A percentile compares a stretch with the other conserved stretches of the same genome.
phyloP scores from a whole-genome alignment of 1,140 invertebrate species.

The Pteromalus puparum region DNA sequence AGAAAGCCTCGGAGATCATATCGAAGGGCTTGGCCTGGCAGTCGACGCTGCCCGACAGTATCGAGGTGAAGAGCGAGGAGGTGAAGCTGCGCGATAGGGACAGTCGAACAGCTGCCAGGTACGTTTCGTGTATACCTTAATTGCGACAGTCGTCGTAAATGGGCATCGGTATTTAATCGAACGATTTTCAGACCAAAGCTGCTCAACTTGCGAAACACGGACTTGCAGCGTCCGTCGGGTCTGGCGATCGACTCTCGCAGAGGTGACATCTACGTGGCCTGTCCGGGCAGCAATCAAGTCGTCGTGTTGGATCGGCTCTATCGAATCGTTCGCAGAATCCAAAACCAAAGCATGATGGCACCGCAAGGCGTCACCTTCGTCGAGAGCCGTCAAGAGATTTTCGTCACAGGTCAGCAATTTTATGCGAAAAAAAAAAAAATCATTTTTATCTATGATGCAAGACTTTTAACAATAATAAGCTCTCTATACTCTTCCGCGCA shows the following conservation, averaged over 20 bases:
- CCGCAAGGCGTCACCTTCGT: constrained; percentile 82
- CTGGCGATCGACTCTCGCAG: constrained; percentile 78
- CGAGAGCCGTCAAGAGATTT: constrained; percentile 78
- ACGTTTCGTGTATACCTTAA: background rate
- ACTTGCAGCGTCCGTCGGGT: constrained; percentile 76
- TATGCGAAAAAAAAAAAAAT: background rate
- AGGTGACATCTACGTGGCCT: constrained; percentile 77
- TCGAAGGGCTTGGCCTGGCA: background rate
- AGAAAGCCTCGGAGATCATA: constrained; percentile 19
- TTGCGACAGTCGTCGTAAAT: background rate
- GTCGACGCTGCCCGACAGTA: background rate
- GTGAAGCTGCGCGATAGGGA: background rate
- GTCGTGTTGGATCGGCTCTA: constrained; percentile 77
- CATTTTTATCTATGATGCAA: no score
- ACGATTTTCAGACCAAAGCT: background rate
- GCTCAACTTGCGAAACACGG: background rate
- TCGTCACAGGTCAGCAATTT: constrained; percentile 76
- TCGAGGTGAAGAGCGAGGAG: background rate
- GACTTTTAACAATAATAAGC: background rate
- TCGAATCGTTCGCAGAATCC: constrained; percentile 73
- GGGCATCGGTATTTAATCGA: background rate
- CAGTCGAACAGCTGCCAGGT: background rate
- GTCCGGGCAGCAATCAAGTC: constrained; percentile 76
- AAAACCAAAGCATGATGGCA: constrained; percentile 79
- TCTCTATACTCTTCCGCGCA: background rate